A percentile compares a stretch with the other conserved stretches of the same genome.
Conservation (phyloP, 2,888 invertebrate species). For the Coelogynopora nodosa region DNA sequence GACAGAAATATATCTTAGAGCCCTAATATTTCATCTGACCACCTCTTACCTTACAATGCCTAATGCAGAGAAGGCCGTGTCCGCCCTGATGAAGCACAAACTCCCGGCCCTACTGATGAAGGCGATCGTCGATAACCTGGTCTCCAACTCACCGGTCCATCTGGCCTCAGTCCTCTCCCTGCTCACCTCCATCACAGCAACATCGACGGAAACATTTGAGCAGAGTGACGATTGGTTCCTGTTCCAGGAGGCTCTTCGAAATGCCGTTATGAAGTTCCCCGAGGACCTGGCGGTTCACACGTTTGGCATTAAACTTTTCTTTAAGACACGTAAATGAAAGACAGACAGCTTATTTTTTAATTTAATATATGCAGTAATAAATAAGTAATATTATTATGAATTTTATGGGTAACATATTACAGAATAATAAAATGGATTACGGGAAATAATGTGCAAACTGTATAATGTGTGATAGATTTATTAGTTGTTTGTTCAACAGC, state of each 20-base stretch:
- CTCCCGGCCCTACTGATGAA: neutral
- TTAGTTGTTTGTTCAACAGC: no score
- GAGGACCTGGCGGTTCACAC: neutral
- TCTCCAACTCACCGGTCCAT: conserved; percentile 5
- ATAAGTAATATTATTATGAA: no score
- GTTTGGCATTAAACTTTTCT: neutral
- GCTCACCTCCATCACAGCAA: neutral
- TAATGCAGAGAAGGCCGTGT: neutral
- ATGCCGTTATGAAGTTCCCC: conserved; percentile 6
- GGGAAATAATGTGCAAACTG: no score
- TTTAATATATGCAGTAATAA: no score
- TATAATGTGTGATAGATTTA: no score
- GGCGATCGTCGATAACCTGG: neutral
- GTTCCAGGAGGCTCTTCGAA: neutral
- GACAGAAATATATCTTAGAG: no score
- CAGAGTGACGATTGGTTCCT: neutral
- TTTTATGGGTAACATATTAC: no score
- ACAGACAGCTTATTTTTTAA: no score
- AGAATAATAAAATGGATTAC: no score
- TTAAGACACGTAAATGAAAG: neutral
- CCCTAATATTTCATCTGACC: no score
- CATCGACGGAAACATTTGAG: neutral
- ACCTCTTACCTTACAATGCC: no score
- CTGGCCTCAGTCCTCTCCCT: neutral
- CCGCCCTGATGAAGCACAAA: neutral